Evolutionary conservation across 2,797 vertebrate species (phyloP), one percentile per base, ranked within the genome.

Genomic region (Cossypha niveicapilla): DNA sequence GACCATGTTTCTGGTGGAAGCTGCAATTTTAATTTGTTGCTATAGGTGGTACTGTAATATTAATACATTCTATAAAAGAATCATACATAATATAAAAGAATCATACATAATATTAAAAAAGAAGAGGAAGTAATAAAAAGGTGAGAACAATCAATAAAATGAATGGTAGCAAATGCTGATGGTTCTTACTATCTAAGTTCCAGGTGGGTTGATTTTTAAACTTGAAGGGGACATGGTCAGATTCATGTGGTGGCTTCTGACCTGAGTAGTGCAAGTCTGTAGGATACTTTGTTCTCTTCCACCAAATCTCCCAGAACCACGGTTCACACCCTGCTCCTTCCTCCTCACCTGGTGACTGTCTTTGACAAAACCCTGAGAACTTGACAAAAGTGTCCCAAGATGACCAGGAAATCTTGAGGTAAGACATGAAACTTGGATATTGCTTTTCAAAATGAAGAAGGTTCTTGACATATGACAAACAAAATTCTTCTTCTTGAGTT

Each of bases 31-130:
- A 77, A 82, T 96, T 91, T 94, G 57, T 87, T 96, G 78, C 96
- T 92, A 96, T 96, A 96, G 96, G 78, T 96, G 87, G 95, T 93
- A 96, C 91, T 96, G 61, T 92, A 83, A 96, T 95, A 85, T 94
- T 94, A 96, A 95, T 92, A n/a, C 30, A 91, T 71, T 76, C 63
- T 39, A 51, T 37, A 72, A 76, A 84, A 90, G 54, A 72, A 51
- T 87, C 77, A 94, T 89, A 16, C n/a, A 88, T 75, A 84, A 65
- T 47, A 45, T 32, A 42, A 71, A 80, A 77, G 63, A 84, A 74
- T 27, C 2, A 82, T 87, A 24, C 35, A 73, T 76, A 82, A 37
- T 32, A 39, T 58, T 58, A 66, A 86, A 90, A 79, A 90, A 77
- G 10, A 82, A 57, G 57, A 79, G 16, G 22, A 76, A 82, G 75